Conservation (phyloP, 2,113 vertebrate genomes). For the Myiopsitta monachus region DNA sequence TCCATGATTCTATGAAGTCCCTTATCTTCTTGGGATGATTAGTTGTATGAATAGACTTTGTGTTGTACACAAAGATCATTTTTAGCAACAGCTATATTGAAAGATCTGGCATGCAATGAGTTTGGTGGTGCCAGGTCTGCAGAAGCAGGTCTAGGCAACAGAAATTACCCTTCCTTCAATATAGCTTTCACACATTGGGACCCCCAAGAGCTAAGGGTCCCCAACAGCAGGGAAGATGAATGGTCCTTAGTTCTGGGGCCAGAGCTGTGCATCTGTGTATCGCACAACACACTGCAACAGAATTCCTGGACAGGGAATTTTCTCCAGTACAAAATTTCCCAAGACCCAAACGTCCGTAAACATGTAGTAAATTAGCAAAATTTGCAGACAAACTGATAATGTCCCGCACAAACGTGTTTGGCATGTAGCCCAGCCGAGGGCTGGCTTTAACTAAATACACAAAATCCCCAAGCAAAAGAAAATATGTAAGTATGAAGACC, state of each 20-base stretch:
- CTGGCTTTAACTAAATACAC: neutral
- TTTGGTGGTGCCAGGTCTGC: neutral
- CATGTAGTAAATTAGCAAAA: neutral
- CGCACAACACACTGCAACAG: neutral
- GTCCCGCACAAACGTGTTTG: neutral
- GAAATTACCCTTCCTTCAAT: neutral
- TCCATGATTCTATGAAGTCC: neutral
- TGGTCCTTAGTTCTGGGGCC: fast-evolving
- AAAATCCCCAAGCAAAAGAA: neutral
- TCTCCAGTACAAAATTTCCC: neutral
- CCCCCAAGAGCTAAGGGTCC: too few relatives aligned
- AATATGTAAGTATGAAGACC: neutral
- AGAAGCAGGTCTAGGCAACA: neutral
- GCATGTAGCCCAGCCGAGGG: neutral
- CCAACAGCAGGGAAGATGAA: fast-evolving
- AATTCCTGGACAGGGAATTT: neutral
- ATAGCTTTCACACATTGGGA: fast-evolving
- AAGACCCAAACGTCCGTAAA: neutral
- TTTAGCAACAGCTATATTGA: neutral
- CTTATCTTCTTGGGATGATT: neutral
- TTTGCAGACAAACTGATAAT: neutral
- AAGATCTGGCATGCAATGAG: neutral
- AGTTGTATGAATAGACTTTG: neutral
- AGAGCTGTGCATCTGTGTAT: fast-evolving
- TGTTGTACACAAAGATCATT: fast-evolving